Evolutionary conservation across 2,888 invertebrate genomes (phyloP).

Genomic region (Mongoloraphidia duomilia): DNA sequence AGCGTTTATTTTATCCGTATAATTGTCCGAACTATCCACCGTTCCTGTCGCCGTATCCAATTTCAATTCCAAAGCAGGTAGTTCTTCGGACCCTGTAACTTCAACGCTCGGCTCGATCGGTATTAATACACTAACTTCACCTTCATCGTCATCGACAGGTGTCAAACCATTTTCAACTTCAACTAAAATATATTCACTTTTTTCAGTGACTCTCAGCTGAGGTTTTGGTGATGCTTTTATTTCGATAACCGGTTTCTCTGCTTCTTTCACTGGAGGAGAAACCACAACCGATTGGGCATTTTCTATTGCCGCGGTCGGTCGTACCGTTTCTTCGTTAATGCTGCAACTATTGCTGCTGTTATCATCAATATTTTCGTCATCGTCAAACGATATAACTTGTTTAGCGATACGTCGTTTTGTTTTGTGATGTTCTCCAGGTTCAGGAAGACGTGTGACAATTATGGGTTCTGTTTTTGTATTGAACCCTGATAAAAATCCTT

Average conservation of each 20-base stretch:
- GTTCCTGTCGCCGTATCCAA: not conserved
- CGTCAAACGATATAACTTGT: conserved; percentile 56
- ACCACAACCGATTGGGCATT: not conserved
- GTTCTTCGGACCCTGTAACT: not conserved
- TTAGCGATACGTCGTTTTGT: conserved; percentile 40
- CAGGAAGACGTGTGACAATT: conserved; percentile 49
- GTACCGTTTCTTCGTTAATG: not conserved
- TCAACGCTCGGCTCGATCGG: not conserved
- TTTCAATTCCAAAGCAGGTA: not conserved
- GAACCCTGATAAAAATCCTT: conserved; percentile 27
- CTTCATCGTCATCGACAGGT: no score
- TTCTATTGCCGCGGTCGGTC: not conserved
- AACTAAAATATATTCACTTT: no score
- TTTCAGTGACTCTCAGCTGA: no score
- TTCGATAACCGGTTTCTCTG: no score
- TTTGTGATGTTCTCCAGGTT: conserved; percentile 30
- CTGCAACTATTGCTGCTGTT: conserved; percentile 18
- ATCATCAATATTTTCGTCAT: conserved; percentile 32
- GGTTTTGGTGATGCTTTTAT: no score
- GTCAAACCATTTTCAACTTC: no score
- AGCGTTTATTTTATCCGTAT: not conserved
- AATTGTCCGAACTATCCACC: not conserved
- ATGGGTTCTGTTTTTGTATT: conserved; percentile 44
- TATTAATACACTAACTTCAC: not conserved
- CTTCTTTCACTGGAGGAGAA: not conserved